Base-by-base conservation (phyloP, 1,140 invertebrate species). In the Bombyx mandarina region DNA sequence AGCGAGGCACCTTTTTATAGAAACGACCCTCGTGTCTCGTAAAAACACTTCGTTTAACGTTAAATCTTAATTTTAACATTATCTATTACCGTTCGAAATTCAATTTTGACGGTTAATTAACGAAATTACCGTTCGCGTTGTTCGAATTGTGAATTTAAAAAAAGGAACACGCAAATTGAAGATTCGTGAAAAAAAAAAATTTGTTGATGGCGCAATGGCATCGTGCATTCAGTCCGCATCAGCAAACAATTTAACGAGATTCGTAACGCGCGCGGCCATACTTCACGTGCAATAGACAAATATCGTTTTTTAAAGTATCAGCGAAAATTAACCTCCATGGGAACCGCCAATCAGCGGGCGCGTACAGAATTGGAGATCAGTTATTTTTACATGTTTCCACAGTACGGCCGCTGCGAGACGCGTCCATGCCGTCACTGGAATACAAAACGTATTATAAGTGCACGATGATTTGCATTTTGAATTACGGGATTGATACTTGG, bases 381-480 rank as follows among this genome's bases (percentile, higher is more conserved):
- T 62, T 35, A 77, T 82, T 86, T 85, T 86, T 83, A 86, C 82
- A 83, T 83, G 82, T 82, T 82, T 84, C 70, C 70, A 67, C 81
- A 73, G 81, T 84, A 82, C 83, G 82, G 70, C 70, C 62, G 73
- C 70, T 76, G 69, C 76, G 71, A 82, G 78, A 75, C 80, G 77
- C 76, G 69, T 59, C 67, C 60, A 62, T 69, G 55, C 67, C 61
- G 71, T 59, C 62, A 59, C 57, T 65, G 73, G 83, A 86, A 86
- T 86, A 86, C 83, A 67, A 81, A 85, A 79, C 76, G 69, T 67
- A 73, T 79, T 77, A 75, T 82, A 82, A 79, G 71, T 84, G 79
- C 79, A 79, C 63, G 79, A 71, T 77, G 26, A 86, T 86, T 86
- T 82, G 78, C 82, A 86, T 86, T 82, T 80, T 76, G 83, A 82